Evolutionary conservation across 2,113 vertebrate genomes (phyloP).

Genomic region (Spermophilus dauricus): DNA sequence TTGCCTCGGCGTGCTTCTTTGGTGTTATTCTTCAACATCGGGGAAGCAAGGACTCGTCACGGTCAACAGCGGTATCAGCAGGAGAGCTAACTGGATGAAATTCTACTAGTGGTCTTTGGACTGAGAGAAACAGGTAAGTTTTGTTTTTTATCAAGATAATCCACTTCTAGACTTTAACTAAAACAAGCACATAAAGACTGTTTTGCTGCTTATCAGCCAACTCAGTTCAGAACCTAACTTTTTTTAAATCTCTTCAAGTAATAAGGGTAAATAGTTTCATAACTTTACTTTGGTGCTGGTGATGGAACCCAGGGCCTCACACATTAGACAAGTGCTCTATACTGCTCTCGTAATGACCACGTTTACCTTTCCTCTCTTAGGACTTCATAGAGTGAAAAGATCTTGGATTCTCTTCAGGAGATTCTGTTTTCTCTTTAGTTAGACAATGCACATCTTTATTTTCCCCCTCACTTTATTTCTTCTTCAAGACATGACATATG

Average conservation of each 20-base stretch:
- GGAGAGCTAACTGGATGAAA: neutral
- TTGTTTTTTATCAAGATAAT: neutral
- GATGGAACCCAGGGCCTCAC: too few species aligned
- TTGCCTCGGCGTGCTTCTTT: too few species aligned
- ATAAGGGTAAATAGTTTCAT: neutral
- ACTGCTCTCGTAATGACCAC: too few species aligned
- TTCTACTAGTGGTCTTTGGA: neutral
- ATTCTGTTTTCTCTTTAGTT: too few species aligned
- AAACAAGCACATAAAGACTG: neutral
- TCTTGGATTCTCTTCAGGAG: neutral
- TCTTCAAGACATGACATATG: too few species aligned
- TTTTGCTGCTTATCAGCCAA: neutral
- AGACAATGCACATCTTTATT: too few species aligned
- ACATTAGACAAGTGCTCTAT: too few species aligned
- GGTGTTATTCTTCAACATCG: too few species aligned
- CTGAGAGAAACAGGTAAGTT: neutral
- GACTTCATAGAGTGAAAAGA: neutral
- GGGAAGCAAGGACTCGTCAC: too few species aligned
- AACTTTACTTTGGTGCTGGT: too few species aligned
- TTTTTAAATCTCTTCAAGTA: slow-evolving; percentile 36
- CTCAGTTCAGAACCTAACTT: neutral
- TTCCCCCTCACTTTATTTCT: too few species aligned
- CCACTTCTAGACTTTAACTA: neutral
- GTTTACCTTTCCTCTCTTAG: neutral
- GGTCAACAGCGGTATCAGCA: too few species aligned